Conservation (phyloP, 2,113 vertebrate genomes). For the Sturnus vulgaris region DNA sequence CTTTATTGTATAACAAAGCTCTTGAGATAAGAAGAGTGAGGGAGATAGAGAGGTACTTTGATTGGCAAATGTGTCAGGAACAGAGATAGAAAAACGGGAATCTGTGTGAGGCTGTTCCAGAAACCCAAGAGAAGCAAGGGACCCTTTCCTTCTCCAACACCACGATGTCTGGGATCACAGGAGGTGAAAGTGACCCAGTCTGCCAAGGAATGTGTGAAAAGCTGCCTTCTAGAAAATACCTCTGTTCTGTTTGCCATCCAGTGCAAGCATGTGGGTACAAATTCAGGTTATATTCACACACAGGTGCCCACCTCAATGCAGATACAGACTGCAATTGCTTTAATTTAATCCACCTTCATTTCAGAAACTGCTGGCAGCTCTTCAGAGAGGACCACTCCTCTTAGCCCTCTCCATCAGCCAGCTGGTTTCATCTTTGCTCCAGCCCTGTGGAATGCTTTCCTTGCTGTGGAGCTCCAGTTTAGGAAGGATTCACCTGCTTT, state of each 20-base stretch:
- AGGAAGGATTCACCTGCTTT: conserved; percentile 52
- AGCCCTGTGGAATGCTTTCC: background rate
- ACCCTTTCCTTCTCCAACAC: background rate
- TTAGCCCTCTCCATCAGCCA: background rate
- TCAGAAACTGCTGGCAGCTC: background rate
- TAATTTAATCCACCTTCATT: background rate
- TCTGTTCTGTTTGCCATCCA: background rate
- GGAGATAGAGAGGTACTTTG: background rate
- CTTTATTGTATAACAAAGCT: background rate
- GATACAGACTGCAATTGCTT: background rate
- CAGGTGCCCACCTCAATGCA: background rate
- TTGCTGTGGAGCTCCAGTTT: background rate
- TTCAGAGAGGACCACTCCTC: background rate
- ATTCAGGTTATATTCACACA: background rate
- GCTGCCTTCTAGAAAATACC: background rate
- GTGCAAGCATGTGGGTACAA: background rate
- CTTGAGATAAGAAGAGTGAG: background rate
- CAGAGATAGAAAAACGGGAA: background rate
- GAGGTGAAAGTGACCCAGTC: background rate
- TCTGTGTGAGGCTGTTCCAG: background rate
- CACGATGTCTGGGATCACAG: background rate
- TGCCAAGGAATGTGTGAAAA: background rate
- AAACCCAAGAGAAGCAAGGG: background rate
- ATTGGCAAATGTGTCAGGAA: background rate
- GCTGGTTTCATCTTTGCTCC: background rate